Evolutionary conservation across 2,113 vertebrate genomes (phyloP).

Genomic region (Dromiciops gliroides): DNA sequence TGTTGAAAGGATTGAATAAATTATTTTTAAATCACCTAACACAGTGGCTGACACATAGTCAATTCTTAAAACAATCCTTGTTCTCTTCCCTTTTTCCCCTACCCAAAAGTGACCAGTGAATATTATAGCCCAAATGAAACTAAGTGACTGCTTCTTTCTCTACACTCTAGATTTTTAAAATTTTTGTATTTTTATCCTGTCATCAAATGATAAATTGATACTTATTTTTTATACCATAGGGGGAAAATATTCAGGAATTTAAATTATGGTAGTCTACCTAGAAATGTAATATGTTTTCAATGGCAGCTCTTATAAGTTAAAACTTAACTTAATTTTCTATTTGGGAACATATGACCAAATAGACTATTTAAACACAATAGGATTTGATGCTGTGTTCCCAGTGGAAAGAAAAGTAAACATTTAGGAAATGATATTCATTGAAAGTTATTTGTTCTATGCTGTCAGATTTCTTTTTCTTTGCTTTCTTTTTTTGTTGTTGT

Average conservation of each 20-base stretch:
- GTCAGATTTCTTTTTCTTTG: background rate
- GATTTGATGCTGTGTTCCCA: background rate
- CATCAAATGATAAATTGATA: background rate
- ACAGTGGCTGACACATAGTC: background rate
- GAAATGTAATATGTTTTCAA: background rate
- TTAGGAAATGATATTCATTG: background rate
- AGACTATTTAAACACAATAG: background rate
- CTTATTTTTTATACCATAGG: background rate
- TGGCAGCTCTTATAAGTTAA: background rate
- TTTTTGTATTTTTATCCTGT: constrained; percentile 29
- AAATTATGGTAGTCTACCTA: background rate
- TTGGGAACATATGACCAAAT: background rate
- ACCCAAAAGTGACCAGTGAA: background rate
- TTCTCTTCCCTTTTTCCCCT: background rate
- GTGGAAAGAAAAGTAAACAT: background rate
- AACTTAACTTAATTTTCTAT: constrained; percentile 30
- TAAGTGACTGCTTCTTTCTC: background rate
- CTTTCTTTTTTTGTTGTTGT: no score
- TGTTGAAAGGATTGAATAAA: background rate
- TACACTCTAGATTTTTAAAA: background rate
- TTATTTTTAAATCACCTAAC: background rate
- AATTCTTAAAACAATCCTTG: background rate
- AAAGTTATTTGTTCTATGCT: background rate
- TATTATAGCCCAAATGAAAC: background rate
- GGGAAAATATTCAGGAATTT: background rate